Percentiles rank a stretch among this genome's conserved stretches.
phyloP scores from a whole-genome alignment of 2,113 vertebrate genomes.

The Hydrolagus affinis region DNA sequence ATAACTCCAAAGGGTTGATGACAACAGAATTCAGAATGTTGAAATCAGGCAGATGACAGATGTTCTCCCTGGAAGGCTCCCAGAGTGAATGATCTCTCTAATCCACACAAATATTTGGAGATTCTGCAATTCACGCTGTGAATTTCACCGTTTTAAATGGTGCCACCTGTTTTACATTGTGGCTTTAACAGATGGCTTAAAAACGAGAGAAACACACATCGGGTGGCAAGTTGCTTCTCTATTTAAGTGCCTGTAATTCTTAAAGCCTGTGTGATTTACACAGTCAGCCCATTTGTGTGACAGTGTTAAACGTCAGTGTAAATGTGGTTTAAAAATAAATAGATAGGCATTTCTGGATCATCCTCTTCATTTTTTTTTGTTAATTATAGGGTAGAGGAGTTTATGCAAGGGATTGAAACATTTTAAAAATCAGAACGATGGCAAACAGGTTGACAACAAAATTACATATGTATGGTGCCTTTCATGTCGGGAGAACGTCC shows the following conservation, averaged over 20 bases:
- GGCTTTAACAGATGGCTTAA: slow-evolving; percentile 24
- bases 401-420: no score
- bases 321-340: background rate
- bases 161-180: slow-evolving; percentile 19
- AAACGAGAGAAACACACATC: background rate
- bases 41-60: slow-evolving; percentile 31
- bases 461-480: no score
- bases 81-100: slow-evolving; percentile 25
- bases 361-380: background rate
- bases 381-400: background rate
- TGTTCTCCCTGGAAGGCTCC: slow-evolving; percentile 25
- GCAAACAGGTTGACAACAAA: no score
- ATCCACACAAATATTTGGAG: slow-evolving; percentile 30
- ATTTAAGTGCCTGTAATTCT: background rate
- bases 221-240: background rate
- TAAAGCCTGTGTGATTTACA: no score
- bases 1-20: slow-evolving; percentile 15
- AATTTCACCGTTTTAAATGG: slow-evolving; percentile 27
- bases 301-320: slow-evolving; percentile 14
- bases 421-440: no score
- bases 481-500: no score
- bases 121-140: slow-evolving; percentile 21
- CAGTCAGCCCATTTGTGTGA: background rate
- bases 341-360: no score
- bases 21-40: slow-evolving; percentile 17